phyloP scores from a whole-genome alignment of 1,140 invertebrate species.

The Eumaeus atala region DNA sequence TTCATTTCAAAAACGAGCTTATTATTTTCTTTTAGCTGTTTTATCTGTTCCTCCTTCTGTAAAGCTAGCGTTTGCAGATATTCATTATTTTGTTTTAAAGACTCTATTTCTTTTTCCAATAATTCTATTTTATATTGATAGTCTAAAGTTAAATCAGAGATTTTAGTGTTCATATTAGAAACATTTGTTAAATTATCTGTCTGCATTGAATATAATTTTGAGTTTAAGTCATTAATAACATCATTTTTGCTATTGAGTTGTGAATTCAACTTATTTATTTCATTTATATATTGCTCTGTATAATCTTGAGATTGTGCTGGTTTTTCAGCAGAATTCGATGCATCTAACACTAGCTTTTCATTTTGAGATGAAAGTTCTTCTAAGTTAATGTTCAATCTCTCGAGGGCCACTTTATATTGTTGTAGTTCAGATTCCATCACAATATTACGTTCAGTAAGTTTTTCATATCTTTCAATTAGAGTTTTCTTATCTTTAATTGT shows the following conservation, averaged over 20 bases:
- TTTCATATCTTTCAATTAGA: conserved; percentile 73
- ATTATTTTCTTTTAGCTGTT: conserved; percentile 53
- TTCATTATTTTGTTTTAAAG: conserved; percentile 36
- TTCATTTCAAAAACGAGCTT: conserved; percentile 64
- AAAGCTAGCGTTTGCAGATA: conserved; percentile 32
- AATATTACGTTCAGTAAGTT: conserved; percentile 71
- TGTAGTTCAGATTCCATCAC: conserved; percentile 54
- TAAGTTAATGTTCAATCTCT: conserved; percentile 43
- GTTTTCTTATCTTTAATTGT: conserved; percentile 73
- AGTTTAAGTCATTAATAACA: conserved; percentile 50
- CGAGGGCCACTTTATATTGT: conserved; percentile 46
- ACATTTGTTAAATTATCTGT: conserved; percentile 30
- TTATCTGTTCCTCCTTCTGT: conserved; percentile 58
- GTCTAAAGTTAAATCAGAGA: conserved; percentile 36
- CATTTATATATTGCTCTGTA: conserved; percentile 59
- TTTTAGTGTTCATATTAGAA: conserved; percentile 39
- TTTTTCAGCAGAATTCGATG: conserved; percentile 23
- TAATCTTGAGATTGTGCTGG: conserved; percentile 39
- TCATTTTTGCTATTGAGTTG: conserved; percentile 49
- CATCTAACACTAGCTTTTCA: conserved; percentile 38
- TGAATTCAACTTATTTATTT: conserved; percentile 64
- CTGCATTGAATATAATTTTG: conserved; percentile 41
- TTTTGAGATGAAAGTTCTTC: conserved; percentile 48
- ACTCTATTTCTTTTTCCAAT: conserved; percentile 31
- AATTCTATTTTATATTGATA: conserved; percentile 32